These are phyloP conservation scores for Miichthys miiuy DNA, from an alignment of 2,797 vertebrate genomes.

Conservation along the genomic window DNA sequence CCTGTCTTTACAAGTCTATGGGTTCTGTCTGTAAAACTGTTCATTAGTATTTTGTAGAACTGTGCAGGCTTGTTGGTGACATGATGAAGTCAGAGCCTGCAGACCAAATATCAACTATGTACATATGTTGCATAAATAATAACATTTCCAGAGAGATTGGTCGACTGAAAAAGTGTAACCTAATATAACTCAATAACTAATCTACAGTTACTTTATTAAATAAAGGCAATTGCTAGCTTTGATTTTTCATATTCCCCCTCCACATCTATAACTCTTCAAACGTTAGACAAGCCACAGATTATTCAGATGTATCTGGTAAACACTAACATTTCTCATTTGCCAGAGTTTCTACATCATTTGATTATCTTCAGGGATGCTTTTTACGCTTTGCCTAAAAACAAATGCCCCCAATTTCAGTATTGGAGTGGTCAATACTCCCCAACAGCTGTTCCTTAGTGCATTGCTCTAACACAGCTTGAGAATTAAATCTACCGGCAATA, in stretches of 20 bases:
- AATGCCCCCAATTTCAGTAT: not conserved
- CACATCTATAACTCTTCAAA: not conserved
- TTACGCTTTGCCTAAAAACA: conserved; percentile 15
- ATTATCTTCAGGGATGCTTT: not conserved
- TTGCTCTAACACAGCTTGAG: not conserved
- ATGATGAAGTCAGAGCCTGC: not conserved
- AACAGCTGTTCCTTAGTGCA: not conserved
- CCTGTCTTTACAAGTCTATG: not conserved
- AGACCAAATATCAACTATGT: not conserved
- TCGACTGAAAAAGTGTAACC: not conserved
- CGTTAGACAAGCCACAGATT: not conserved
- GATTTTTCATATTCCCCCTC: conserved; percentile 14
- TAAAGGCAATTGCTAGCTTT: not conserved
- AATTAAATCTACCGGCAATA: conserved; percentile 1
- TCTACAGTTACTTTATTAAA: not conserved
- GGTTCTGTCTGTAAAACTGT: not conserved
- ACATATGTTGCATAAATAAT: not conserved
- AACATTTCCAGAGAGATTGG: not conserved
- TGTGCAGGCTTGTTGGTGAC: not conserved
- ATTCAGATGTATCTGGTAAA: conserved; percentile 1
- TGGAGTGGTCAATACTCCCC: conserved; percentile 19
- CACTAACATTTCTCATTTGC: conserved; percentile 18
- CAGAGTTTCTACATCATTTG: not conserved
- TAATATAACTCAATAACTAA: not conserved
- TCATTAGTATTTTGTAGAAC: not conserved